These are phyloP conservation scores for Gymnorhina tibicen DNA, from an alignment of 2,113 vertebrate species.

Conservation along the genomic window DNA sequence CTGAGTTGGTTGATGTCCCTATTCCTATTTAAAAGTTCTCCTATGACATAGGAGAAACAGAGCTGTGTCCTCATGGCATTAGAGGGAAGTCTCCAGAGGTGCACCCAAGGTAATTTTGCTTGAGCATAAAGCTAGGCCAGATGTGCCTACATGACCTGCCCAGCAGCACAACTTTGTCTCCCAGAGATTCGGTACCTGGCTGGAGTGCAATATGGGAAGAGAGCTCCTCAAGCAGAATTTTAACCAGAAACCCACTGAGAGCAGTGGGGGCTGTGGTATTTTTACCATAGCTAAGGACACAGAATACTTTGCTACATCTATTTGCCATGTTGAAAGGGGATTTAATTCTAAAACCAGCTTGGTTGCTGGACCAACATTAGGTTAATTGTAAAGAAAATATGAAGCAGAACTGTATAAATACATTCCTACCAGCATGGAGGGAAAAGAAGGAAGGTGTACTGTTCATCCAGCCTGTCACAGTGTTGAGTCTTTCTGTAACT, in stretches of 20 bases:
- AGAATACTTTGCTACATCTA: neutral
- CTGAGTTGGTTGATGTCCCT: neutral
- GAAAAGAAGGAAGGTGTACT: neutral
- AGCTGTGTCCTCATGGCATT: neutral
- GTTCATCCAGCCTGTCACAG: neutral
- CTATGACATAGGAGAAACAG: neutral
- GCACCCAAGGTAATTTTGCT: neutral
- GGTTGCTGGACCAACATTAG: neutral
- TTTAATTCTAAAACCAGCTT: neutral
- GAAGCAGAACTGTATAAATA: neutral
- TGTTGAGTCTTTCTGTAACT: neutral
- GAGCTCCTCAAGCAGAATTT: neutral
- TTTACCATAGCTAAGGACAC: neutral
- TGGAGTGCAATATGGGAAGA: neutral
- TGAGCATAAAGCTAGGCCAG: neutral
- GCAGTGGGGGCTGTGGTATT: neutral
- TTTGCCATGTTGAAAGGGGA: neutral
- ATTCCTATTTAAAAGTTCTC: neutral
- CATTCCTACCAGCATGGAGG: neutral
- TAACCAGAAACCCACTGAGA: neutral
- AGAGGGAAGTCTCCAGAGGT: neutral
- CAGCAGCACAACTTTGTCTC: neutral
- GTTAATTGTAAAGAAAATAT: neutral
- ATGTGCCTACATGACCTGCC: neutral
- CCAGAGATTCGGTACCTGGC: neutral